Percentiles rank a stretch among this genome's conserved stretches.
Conservation (phyloP, 2,797 vertebrate species). For the Phoxinus dragarum region DNA sequence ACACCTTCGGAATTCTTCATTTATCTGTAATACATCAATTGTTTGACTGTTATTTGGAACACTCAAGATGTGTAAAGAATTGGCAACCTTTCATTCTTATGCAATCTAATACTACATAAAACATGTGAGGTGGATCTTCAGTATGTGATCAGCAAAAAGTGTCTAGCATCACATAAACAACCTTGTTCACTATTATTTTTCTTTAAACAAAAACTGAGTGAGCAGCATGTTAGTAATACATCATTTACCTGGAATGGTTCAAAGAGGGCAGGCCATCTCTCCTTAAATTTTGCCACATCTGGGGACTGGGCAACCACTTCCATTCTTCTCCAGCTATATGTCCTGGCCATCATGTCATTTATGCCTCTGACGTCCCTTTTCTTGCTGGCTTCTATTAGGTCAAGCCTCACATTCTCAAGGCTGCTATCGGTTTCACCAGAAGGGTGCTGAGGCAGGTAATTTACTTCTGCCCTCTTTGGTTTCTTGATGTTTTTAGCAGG, state of each 20-base stretch:
- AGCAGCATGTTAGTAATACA: neutral
- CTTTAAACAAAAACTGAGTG: constrained; percentile 4
- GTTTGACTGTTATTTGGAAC: too few species aligned
- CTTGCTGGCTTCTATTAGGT: constrained; percentile 30
- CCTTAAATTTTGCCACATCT: constrained; percentile 59
- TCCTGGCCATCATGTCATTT: constrained; percentile 59
- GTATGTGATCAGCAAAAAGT: too few species aligned
- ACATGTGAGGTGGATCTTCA: too few species aligned
- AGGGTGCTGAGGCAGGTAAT: constrained; percentile 36
- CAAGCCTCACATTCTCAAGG: constrained; percentile 54
- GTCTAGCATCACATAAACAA: too few species aligned
- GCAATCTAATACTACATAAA: too few species aligned
- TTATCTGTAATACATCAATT: too few species aligned
- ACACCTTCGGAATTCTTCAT: too few species aligned
- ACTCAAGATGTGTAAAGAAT: too few species aligned
- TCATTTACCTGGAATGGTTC: constrained; percentile 47
- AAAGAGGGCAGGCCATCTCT: constrained; percentile 63
- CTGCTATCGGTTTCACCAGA: constrained; percentile 51
- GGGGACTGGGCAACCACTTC: constrained; percentile 58
- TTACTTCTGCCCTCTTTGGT: constrained; percentile 54
- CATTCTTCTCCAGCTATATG: constrained; percentile 56
- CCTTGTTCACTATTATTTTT: too few species aligned
- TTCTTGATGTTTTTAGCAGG: constrained; percentile 61
- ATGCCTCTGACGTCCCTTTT: constrained; percentile 58
- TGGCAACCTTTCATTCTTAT: neutral